These are phyloP conservation scores for Drosophila kanekoi DNA, from an alignment of 2,888 invertebrate genomes.

Conservation along the genomic window DNA sequence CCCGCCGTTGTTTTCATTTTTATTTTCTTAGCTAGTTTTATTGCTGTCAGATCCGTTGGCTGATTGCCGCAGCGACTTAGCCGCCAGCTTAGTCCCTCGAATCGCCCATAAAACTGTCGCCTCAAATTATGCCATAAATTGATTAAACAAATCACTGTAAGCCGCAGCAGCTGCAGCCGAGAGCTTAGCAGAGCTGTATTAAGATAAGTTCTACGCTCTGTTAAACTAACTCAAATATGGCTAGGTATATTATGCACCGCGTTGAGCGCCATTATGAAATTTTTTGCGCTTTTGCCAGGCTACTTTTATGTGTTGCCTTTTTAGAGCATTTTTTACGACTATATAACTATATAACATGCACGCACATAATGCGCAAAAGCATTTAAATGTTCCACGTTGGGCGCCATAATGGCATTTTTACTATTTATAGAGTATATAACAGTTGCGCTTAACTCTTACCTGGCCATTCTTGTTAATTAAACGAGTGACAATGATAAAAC, in stretches of 20 bases:
- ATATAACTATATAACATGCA: background rate
- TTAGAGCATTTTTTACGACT: background rate
- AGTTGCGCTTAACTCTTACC: slow-evolving; percentile 1
- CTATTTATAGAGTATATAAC: background rate
- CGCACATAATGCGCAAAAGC: too few relatives aligned
- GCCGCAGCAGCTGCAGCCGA: slow-evolving; percentile 38
- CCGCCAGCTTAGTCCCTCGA: slow-evolving; percentile 42
- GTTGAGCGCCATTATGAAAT: too few relatives aligned
- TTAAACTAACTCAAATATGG: background rate
- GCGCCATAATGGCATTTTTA: slow-evolving; percentile 1
- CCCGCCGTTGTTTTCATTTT: slow-evolving; percentile 8
- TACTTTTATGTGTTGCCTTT: too few relatives aligned
- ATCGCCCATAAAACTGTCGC: slow-evolving; percentile 57
- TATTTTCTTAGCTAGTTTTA: slow-evolving; percentile 36
- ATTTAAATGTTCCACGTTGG: background rate
- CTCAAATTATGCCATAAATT: slow-evolving; percentile 73
- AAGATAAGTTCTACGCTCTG: background rate
- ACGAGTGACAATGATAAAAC: slow-evolving; percentile 59
- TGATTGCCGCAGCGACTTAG: slow-evolving; percentile 56
- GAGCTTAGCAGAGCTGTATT: slow-evolving; percentile 4
- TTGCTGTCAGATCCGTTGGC: slow-evolving; percentile 52
- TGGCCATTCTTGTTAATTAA: slow-evolving; percentile 54
- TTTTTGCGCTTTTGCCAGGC: too few relatives aligned
- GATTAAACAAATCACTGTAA: slow-evolving; percentile 56
- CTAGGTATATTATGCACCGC: background rate